These are phyloP conservation scores for Saccopteryx leptura DNA, from an alignment of 2,113 vertebrate genomes.

Conservation along the genomic window DNA sequence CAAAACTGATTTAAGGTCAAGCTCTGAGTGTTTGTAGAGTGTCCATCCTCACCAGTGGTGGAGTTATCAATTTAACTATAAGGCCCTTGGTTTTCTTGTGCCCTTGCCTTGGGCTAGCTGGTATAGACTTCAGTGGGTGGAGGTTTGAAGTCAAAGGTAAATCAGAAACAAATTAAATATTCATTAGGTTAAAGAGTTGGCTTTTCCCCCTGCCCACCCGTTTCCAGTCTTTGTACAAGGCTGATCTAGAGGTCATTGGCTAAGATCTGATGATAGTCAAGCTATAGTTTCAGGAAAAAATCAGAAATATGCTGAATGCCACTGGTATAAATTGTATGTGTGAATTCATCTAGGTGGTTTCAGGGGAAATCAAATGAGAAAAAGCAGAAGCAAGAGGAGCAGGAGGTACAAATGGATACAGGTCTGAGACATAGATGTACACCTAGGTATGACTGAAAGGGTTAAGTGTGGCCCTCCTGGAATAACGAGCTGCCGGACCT, in stretches of 20 bases:
- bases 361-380: neutral
- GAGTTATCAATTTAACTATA: neutral
- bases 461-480: rapidly evolving
- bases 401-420: neutral
- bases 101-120: neutral
- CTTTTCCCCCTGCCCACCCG: neutral
- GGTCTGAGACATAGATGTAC: neutral
- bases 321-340: neutral
- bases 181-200: conserved; percentile 13
- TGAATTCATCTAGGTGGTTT: neutral
- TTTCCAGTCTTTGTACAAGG: neutral
- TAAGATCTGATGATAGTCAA: conserved; percentile 24
- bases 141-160: conserved; percentile 15
- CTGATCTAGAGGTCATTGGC: neutral
- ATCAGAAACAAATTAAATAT: conserved; percentile 39
- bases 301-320: neutral
- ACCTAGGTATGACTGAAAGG: neutral
- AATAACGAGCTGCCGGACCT: neutral
- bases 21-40: neutral
- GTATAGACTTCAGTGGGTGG: neutral
- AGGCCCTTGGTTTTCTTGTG: neutral
- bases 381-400: neutral
- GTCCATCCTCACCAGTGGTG: no score
- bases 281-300: conserved; percentile 37
- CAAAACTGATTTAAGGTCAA: neutral